Evolutionary conservation across 2,797 vertebrate genomes (phyloP).

Genomic region (Cyclopterus lumpus): DNA sequence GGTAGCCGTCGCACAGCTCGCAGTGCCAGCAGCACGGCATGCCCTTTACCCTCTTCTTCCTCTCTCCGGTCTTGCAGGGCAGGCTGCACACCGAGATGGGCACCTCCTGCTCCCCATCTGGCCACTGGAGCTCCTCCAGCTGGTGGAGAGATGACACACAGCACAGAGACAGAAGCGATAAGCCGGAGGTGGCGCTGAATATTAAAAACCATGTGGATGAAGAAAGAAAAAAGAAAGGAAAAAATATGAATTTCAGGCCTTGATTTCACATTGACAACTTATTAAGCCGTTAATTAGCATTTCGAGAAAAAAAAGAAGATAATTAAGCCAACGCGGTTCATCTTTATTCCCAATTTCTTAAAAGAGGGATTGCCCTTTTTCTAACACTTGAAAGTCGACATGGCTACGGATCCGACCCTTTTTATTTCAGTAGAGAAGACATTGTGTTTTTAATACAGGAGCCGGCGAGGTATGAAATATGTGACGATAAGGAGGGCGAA

Average conservation of each 20-base stretch:
- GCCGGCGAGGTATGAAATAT: conserved; percentile 74
- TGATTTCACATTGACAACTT: neutral
- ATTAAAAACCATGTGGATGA: neutral
- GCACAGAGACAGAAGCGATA: conserved; percentile 29
- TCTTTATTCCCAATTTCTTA: conserved; percentile 54
- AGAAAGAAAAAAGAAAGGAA: neutral
- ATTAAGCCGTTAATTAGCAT: neutral
- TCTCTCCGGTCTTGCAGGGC: conserved; percentile 93
- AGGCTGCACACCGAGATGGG: conserved; percentile 94
- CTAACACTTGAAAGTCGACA: conserved; percentile 75
- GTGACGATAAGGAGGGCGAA: conserved; percentile 61
- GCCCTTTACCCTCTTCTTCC: conserved; percentile 97
- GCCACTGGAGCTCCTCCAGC: conserved; percentile 98
- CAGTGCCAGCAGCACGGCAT: conserved; percentile 99
- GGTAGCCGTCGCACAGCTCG: conserved; percentile 95
- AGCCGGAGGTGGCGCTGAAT: conserved; percentile 10
- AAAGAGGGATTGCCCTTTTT: conserved; percentile 64
- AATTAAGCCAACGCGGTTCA: conserved; percentile 43
- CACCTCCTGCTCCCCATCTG: conserved; percentile 87
- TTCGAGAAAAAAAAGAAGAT: conserved; percentile 6
- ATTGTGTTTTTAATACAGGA: conserved; percentile 76
- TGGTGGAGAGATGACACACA: conserved; percentile 73
- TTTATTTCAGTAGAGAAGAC: no score
- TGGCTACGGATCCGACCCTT: conserved; percentile 74
- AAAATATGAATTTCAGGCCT: neutral